Base-by-base conservation (phyloP, 1,140 invertebrate species). In the Brachionus rotundiformis region DNA sequence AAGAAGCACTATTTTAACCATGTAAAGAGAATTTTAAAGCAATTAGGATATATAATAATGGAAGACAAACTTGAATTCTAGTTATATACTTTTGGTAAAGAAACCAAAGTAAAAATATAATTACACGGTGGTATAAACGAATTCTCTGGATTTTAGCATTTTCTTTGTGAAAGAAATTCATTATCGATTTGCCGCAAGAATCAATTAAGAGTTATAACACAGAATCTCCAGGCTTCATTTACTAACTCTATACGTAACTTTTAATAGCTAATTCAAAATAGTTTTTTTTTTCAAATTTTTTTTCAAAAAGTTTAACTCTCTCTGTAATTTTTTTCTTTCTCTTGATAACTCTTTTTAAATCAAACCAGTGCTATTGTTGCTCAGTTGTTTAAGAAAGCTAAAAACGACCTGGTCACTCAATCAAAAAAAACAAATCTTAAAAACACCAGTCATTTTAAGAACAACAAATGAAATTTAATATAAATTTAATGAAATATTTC, bases 401-500 rank as follows among this genome's bases (percentile, higher is more conserved):
- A 54, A 19, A 54, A 54, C 16, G 47, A 54, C 47, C 47, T 54
- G 47, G 47, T 25, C 47, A 54, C 16, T 54, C 47, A 54, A 23
- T 54, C 16, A 54, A 23, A 19, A 54, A 54, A 54, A 54, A 54
- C 47, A 54, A 54, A 19, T 54, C 47, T 23, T 54, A 54, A 54
- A 49, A 54, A 19, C 47, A 54, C 47, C 47, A 54, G 47, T 54
- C 19, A 19, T 54, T 23, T 54, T 54, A 8, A 54, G 47, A 54
- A 54, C n/a, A 54, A 54, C n/a, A n/a, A 54, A 54, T 54, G 23
- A 54, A 54, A 19, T 54, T 54, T 16, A 54, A 54, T 54, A 23
- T 54, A 54, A 54, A 54, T 54, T 54, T 54, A 54, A 54, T 54
- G 47, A 54, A 54, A 54, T 23, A 54, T 54, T 54, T 54, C 47